These are phyloP conservation scores for Drosophila helvetica DNA, from an alignment of 2,888 invertebrate species.

Conservation along the genomic window DNA sequence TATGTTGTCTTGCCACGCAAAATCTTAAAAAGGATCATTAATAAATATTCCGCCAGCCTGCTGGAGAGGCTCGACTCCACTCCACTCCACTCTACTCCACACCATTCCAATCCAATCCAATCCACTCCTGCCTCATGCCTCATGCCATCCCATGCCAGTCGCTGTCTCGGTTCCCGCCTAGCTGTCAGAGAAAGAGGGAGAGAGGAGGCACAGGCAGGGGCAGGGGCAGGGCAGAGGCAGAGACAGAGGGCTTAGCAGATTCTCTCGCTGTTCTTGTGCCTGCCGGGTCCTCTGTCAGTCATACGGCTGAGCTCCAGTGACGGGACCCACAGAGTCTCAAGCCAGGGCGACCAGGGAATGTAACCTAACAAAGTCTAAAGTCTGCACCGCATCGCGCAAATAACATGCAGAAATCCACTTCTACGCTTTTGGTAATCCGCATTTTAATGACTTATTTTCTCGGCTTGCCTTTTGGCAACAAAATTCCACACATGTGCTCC, in stretches of 20 bases:
- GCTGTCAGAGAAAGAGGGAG: constrained; percentile 36
- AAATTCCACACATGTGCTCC: constrained; percentile 39
- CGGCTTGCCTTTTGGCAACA: constrained; percentile 66
- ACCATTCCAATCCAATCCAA: neutral
- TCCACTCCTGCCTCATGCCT: constrained; percentile 6
- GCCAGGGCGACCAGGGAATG: neutral
- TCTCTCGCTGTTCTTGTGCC: constrained; percentile 39
- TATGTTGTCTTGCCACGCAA: constrained; percentile 81
- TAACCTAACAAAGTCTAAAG: constrained; percentile 54
- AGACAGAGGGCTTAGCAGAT: constrained; percentile 61
- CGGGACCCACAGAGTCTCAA: constrained; percentile 31
- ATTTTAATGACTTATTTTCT: constrained; percentile 79
- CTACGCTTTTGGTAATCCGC: constrained; percentile 76
- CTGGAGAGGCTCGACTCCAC: constrained; percentile 15
- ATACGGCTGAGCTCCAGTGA: constrained; percentile 51
- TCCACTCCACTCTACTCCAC: neutral
- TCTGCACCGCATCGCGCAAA: constrained; percentile 60
- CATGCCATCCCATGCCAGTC: constrained; percentile 1
- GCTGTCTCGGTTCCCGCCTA: constrained; percentile 12
- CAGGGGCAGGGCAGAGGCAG: neutral
- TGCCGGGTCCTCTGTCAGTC: constrained; percentile 61
- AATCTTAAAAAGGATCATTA: constrained; percentile 82
- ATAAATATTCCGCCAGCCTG: constrained; percentile 70
- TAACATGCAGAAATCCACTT: constrained; percentile 76
- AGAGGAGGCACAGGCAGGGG: constrained; percentile 21